Percentiles rank a stretch among this genome's conserved stretches.
Conservation (phyloP, 2,797 vertebrate species). For the Nannoperca obscura region DNA sequence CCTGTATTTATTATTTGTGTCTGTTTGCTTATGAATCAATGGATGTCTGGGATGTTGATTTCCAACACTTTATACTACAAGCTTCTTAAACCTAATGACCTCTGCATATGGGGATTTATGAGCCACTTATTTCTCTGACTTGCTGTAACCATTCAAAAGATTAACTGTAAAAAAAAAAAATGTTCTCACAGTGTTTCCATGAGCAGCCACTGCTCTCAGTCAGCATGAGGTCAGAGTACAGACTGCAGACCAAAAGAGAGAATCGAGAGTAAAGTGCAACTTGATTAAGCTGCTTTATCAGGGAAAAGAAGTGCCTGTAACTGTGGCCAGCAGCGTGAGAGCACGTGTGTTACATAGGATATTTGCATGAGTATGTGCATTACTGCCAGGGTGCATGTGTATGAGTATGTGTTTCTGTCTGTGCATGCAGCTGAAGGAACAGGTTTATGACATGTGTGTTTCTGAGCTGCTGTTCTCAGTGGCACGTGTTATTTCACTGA, state of each 20-base stretch:
- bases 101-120: background rate
- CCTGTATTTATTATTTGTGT: background rate
- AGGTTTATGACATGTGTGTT: constrained; percentile 29
- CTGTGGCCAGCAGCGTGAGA: background rate
- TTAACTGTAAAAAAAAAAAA: background rate
- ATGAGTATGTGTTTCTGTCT: constrained; percentile 7
- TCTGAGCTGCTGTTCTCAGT: constrained; percentile 23
- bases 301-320: background rate
- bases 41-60: background rate
- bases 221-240: constrained; percentile 63
- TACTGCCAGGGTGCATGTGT: background rate
- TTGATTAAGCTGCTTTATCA: constrained; percentile 57
- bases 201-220: background rate
- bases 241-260: constrained; percentile 20
- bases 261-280: constrained; percentile 67
- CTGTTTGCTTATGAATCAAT: background rate
- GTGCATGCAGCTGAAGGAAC: constrained; percentile 7
- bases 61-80: background rate
- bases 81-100: background rate
- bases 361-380: constrained; percentile 47
- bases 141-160: background rate
- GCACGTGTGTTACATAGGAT: background rate
- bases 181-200: background rate
- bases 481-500: constrained; percentile 22
- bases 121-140: background rate